A percentile compares a stretch with the other conserved stretches of the same genome.
Evolutionary conservation across 2,113 vertebrate species (phyloP).

Genomic region (Scolopax mira): DNA sequence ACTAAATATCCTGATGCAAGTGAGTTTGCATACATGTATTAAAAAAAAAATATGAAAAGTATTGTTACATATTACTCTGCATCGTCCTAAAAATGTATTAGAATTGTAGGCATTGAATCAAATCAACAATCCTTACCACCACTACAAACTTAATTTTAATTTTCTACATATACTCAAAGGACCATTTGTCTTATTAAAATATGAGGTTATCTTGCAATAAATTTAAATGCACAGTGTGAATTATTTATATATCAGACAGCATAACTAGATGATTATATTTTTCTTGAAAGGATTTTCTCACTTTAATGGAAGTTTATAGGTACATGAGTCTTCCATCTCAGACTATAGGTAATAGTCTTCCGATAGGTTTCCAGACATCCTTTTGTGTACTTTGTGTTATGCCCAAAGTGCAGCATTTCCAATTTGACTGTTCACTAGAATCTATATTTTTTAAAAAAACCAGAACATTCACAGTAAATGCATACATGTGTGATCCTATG

Average conservation of each 20-base stretch:
- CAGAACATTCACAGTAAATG: background rate
- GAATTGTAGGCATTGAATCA: background rate
- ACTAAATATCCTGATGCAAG: background rate
- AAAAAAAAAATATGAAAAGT: background rate
- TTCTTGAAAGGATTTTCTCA: background rate
- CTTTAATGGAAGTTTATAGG: background rate
- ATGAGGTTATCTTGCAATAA: background rate
- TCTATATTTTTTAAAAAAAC: background rate
- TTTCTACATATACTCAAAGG: background rate
- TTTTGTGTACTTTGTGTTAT: too few species aligned
- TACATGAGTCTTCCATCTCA: too few species aligned
- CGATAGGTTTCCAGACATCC: too few species aligned
- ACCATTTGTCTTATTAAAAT: slow-evolving; percentile 4
- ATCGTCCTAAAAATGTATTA: background rate
- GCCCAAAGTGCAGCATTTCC: background rate
- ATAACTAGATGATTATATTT: background rate
- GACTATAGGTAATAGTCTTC: too few species aligned
- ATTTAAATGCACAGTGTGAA: background rate
- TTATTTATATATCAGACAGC: background rate
- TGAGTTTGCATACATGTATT: background rate
- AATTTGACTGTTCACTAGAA: background rate
- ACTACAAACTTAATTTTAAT: background rate
- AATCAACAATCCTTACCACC: background rate
- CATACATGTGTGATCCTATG: fast-evolving
- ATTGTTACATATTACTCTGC: background rate